These are phyloP conservation scores for Anomalospiza imberbis DNA, from an alignment of 2,797 vertebrate genomes.

Conservation along the genomic window DNA sequence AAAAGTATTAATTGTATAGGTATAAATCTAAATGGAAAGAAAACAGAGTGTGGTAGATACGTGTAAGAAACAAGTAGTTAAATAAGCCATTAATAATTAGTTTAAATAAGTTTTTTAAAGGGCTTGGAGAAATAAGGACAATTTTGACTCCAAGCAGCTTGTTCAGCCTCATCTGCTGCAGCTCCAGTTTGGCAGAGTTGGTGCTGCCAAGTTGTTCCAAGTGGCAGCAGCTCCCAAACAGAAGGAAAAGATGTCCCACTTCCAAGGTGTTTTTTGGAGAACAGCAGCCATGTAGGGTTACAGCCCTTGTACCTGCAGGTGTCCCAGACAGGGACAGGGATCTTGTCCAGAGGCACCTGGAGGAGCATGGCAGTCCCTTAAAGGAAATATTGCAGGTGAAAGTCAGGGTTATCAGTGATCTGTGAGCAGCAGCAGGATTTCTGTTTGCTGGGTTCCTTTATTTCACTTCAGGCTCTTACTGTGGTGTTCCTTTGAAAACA, in stretches of 20 bases:
- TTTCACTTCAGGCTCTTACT: neutral
- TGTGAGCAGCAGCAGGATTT: neutral
- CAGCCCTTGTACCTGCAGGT: neutral
- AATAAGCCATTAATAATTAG: fast-evolving
- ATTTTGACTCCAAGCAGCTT: neutral
- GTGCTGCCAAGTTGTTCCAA: neutral
- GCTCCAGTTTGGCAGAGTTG: neutral
- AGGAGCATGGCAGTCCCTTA: neutral
- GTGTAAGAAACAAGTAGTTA: neutral
- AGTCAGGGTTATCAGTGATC: neutral
- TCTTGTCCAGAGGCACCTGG: neutral
- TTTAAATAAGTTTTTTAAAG: neutral
- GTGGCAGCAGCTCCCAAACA: neutral
- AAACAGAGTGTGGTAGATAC: fast-evolving
- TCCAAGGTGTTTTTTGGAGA: neutral
- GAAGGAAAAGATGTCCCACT: neutral
- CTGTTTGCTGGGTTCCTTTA: neutral
- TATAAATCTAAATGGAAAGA: neutral
- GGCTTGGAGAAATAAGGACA: neutral
- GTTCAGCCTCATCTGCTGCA: neutral
- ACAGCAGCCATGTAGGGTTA: fast-evolving
- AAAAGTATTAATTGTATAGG: neutral
- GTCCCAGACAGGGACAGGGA: fast-evolving
- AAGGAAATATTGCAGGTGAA: fast-evolving
- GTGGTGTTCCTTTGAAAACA: neutral